A percentile compares a stretch with the other conserved stretches of the same genome.
Conservation (phyloP, 2,113 vertebrate genomes). For the Serilophus lunatus region DNA sequence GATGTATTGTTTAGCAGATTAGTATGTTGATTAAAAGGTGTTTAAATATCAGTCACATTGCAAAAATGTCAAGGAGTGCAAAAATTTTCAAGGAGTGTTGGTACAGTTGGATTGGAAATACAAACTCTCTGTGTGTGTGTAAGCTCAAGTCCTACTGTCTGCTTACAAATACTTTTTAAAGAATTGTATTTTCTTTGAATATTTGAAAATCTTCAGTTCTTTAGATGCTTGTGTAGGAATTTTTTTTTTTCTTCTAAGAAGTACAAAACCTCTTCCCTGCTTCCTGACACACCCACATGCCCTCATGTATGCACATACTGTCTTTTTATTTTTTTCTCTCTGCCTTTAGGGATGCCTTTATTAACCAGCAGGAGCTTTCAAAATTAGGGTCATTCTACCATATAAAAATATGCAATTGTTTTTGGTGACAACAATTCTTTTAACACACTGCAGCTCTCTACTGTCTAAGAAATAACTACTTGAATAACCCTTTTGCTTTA, state of each 20-base stretch:
- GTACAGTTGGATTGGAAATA: background rate
- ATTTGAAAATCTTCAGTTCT: background rate
- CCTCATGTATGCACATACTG: rapidly evolving
- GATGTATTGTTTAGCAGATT: background rate
- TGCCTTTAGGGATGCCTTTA: background rate
- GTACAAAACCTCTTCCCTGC: background rate
- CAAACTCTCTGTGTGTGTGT: rapidly evolving
- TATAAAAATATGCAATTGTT: background rate
- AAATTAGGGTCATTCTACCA: background rate
- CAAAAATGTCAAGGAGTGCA: background rate
- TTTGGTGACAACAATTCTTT: background rate
- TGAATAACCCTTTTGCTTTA: background rate
- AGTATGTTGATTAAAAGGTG: background rate
- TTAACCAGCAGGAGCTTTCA: background rate
- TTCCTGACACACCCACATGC: rapidly evolving
- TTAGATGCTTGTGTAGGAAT: background rate
- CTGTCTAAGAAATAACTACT: background rate
- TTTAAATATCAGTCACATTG: background rate
- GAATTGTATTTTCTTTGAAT: background rate
- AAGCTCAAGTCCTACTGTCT: background rate
- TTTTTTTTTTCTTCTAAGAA: background rate
- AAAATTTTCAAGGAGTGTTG: background rate
- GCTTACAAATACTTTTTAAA: background rate
- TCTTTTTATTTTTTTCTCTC: background rate
- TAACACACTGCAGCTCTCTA: background rate